Evolutionary conservation across 1,140 invertebrate species (phyloP).

Genomic region (Aphelenchoides besseyi): DNA sequence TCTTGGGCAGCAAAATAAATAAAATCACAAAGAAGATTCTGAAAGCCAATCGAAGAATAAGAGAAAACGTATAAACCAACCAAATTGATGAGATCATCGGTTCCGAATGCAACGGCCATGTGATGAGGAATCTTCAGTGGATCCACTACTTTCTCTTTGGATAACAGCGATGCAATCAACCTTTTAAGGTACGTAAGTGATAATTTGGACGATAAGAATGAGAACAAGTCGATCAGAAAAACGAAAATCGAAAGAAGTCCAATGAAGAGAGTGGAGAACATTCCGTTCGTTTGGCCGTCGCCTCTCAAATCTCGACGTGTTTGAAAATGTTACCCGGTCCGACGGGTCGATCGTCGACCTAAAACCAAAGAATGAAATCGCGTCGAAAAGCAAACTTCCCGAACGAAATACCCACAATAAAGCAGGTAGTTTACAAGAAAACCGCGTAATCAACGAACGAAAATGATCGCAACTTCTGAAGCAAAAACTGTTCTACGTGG

Average conservation of each 20-base stretch:
- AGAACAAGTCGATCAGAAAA: neutral
- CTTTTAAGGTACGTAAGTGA: neutral
- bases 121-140: conserved; percentile 17
- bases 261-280: neutral
- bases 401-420: too few species aligned
- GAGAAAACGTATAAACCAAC: conserved; percentile 12
- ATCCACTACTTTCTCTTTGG: neutral
- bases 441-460: too few species aligned
- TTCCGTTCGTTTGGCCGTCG: too few species aligned
- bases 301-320: too few species aligned
- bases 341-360: too few species aligned
- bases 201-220: neutral
- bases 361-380: too few species aligned
- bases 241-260: neutral
- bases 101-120: conserved; percentile 24
- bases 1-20: conserved; percentile 22
- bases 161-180: neutral
- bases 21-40: conserved; percentile 25
- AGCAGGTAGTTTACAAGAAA: too few species aligned
- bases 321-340: too few species aligned
- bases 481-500: too few species aligned
- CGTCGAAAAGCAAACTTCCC: too few species aligned
- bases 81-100: conserved; percentile 13
- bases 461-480: too few species aligned
- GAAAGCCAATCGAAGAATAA: conserved; percentile 3